Evolutionary conservation across 2,113 vertebrate genomes (phyloP).

Genomic region (Elgaria multicarinata): DNA sequence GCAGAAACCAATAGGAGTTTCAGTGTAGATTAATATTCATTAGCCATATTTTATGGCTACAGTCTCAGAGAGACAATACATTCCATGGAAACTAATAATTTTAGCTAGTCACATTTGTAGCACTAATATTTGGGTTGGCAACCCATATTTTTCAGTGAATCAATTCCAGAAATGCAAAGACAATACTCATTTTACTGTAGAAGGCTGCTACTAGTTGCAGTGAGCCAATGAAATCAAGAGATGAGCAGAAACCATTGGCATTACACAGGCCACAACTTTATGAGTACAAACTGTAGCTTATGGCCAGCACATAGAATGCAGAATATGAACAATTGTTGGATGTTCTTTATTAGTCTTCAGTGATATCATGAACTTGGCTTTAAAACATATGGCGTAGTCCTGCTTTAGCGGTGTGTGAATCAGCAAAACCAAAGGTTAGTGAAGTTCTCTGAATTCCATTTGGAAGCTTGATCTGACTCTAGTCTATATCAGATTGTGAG

Average conservation of each 20-base stretch:
- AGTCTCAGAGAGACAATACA: slow-evolving; percentile 17
- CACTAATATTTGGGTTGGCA: background rate
- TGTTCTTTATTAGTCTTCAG: too few species aligned
- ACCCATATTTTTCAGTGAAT: background rate
- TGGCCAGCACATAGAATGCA: background rate
- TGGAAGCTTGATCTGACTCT: too few species aligned
- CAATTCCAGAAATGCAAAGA: background rate
- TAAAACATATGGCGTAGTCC: background rate
- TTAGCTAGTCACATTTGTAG: background rate
- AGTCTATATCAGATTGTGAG: too few species aligned
- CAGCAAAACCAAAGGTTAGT: too few species aligned
- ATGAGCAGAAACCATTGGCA: background rate
- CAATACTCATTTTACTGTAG: background rate
- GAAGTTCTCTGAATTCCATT: too few species aligned
- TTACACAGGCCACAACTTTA: background rate
- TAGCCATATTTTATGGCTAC: slow-evolving; percentile 32
- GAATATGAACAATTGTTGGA: background rate
- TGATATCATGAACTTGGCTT: background rate
- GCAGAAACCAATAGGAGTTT: slow-evolving; percentile 32
- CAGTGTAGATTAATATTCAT: slow-evolving; percentile 37
- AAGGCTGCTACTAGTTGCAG: background rate
- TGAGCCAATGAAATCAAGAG: background rate
- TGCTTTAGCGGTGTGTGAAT: too few species aligned
- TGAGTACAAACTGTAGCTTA: background rate
- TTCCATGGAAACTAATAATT: background rate